These are phyloP conservation scores for Alosa sapidissima DNA, from an alignment of 2,797 vertebrate genomes.

Conservation along the genomic window DNA sequence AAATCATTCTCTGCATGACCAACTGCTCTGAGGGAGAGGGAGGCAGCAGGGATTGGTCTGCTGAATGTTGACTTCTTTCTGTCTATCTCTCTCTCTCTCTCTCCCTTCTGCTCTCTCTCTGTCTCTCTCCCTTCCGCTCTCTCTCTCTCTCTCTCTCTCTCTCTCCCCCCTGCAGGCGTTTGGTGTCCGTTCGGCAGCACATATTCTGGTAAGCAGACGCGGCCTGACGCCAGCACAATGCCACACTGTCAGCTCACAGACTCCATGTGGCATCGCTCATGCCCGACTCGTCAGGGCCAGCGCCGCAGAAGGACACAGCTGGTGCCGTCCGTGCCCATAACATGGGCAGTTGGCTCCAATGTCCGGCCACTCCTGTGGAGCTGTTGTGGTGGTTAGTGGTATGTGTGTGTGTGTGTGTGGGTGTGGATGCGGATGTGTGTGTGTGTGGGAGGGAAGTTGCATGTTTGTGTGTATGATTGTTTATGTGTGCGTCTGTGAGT, in stretches of 20 bases:
- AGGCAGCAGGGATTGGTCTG: not conserved
- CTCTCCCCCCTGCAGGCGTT: not conserved
- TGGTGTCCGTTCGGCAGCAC: not conserved
- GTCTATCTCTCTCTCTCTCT: not conserved
- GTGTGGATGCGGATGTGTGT: too few relatives aligned
- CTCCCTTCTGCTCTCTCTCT: not conserved
- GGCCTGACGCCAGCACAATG: conserved; percentile 14
- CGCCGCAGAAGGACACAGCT: conserved; percentile 34
- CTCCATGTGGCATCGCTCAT: conserved; percentile 35
- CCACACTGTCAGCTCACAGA: conserved; percentile 26
- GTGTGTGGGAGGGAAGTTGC: not conserved
- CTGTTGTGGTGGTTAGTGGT: not conserved
- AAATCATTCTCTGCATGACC: not conserved
- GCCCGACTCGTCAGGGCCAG: not conserved
- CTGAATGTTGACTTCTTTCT: not conserved
- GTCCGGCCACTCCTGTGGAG: conserved; percentile 6
- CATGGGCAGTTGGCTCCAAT: conserved; percentile 16
- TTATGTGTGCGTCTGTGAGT: not conserved
- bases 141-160: too few relatives aligned
- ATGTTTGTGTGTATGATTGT: not conserved
- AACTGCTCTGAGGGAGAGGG: not conserved
- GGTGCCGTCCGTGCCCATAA: conserved; percentile 21
- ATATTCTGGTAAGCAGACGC: not conserved
- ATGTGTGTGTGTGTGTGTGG: not conserved
- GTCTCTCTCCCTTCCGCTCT: too few relatives aligned